Conservation (phyloP, 1,140 invertebrate species). For the Aphelenchoides besseyi region DNA sequence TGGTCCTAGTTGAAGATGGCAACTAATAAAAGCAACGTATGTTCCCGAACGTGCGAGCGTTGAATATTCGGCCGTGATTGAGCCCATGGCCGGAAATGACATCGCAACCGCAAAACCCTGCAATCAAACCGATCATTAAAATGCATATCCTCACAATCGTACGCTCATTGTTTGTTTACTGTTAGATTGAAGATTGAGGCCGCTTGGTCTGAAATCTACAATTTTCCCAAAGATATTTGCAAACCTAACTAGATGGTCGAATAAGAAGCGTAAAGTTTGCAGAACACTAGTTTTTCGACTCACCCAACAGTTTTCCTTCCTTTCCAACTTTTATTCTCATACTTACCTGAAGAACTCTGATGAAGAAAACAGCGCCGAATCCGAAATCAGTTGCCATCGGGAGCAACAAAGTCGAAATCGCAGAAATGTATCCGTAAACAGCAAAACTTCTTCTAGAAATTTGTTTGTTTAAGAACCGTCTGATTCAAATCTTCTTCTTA, state of each 20-base stretch:
- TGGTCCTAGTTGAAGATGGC: constrained; percentile 52
- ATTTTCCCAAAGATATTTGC: no score
- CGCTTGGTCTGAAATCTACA: constrained; percentile 4
- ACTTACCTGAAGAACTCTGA: constrained; percentile 48
- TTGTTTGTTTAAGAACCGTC: no score
- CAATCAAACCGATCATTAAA: constrained; percentile 18
- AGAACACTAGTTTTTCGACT: constrained; percentile 2
- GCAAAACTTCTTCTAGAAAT: constrained; percentile 52
- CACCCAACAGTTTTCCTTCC: constrained; percentile 27
- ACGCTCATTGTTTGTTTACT: not conserved
- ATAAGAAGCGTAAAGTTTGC: not conserved
- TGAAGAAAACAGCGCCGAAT: constrained; percentile 38
- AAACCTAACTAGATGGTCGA: no score
- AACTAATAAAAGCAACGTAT: constrained; percentile 52
- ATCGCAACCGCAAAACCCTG: constrained; percentile 57
- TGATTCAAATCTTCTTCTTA: no score
- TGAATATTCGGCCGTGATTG: constrained; percentile 52
- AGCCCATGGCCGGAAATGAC: constrained; percentile 51
- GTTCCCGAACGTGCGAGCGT: constrained; percentile 42
- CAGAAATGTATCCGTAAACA: constrained; percentile 55
- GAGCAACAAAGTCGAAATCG: constrained; percentile 47
- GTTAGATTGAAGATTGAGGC: no score
- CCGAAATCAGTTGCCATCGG: constrained; percentile 45
- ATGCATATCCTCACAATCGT: not conserved
- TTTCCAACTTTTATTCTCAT: not conserved